Base-by-base conservation (phyloP, 2,113 vertebrate genomes). In the Pristiophorus japonicus region DNA sequence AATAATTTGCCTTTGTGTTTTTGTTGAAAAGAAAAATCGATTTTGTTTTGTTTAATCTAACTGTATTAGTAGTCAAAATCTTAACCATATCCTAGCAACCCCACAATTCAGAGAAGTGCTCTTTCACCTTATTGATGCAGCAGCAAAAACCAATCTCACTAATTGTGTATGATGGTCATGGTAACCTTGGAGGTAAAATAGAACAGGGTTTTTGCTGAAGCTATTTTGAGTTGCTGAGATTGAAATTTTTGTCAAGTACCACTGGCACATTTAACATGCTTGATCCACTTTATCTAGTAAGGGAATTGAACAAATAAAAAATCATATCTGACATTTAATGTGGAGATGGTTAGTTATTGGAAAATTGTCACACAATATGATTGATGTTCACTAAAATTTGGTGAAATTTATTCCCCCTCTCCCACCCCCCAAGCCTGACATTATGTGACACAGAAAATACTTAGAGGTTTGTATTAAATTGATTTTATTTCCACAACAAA, bases 31-130 rank as follows among this genome's bases (percentile, higher is more conserved):
- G 18, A 85, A 47, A 59, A 51, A 51, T 45, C 42, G 45, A 51
- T 22, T 22, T 62, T 10, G 90, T 65, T 92, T 63, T 92, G 59
- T 20, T n/a, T 92, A 65, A 38, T 92, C 45, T 34, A 62, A 20
- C 34, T 38, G 12, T 42, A 55, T 38, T 90, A 63, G 34, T 38
- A 92, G 59, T 92, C 6, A 0, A 55, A 59, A 92, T 63, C 34
- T 92, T 92, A 65, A 38, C 8, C 45, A 87, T 92, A 63, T 63
- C n/a, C 90, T 65, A 93, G 59, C 87, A 90, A 88, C 47, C 24
- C 24, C 22, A 55, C 85, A 62, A 65, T 93, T 62, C 59, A 93
- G 38, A 63, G 24, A 90, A 20, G 38, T 63, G 55, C 5, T 65
- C 11, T 93, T 63, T 38, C 90, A 42, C 34, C 59, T 65, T 92